These are phyloP conservation scores for Gastrophysa polygoni DNA, from an alignment of 2,888 invertebrate species.

Conservation along the genomic window DNA sequence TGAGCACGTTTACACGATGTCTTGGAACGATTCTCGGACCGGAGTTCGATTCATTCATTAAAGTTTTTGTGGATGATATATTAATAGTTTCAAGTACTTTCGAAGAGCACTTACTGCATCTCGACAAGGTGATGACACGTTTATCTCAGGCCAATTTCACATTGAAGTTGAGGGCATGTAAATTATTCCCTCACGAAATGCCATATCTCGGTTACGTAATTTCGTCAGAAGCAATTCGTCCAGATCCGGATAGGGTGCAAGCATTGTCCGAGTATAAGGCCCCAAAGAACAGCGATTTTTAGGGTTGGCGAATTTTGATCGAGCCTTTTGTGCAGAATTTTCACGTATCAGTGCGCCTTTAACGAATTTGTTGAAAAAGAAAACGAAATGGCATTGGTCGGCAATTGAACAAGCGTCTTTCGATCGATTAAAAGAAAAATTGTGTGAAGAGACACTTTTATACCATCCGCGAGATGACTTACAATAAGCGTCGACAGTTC, in stretches of 20 bases:
- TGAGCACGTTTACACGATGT: slow-evolving; percentile 15
- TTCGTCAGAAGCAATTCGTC: slow-evolving; percentile 15
- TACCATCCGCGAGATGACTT: slow-evolving; percentile 18
- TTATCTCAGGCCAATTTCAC: slow-evolving; percentile 20
- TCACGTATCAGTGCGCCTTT: slow-evolving; percentile 25
- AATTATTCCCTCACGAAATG: slow-evolving; percentile 20
- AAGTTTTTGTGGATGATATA: slow-evolving; percentile 27
- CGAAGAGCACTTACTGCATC: slow-evolving; percentile 24
- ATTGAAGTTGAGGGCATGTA: slow-evolving; percentile 19
- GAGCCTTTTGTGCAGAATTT: slow-evolving; percentile 31
- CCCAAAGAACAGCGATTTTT: slow-evolving; percentile 42
- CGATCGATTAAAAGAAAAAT: slow-evolving; percentile 8
- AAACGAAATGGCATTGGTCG: neutral
- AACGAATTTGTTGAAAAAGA: neutral
- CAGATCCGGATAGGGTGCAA: slow-evolving; percentile 30
- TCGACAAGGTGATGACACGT: slow-evolving; percentile 17
- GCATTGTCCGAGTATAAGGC: slow-evolving; percentile 39
- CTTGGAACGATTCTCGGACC: slow-evolving; percentile 15
- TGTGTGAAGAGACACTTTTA: slow-evolving; percentile 11
- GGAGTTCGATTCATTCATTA: slow-evolving; percentile 17
- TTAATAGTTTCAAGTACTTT: slow-evolving; percentile 17
- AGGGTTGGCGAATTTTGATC: slow-evolving; percentile 36
- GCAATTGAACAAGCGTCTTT: slow-evolving; percentile 11
- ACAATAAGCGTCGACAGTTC: slow-evolving; percentile 27
- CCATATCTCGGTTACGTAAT: slow-evolving; percentile 25